Percentiles rank a stretch among this genome's conserved stretches.
phyloP scores from a whole-genome alignment of 2,113 vertebrate genomes.

The Oreocharis arfaki region DNA sequence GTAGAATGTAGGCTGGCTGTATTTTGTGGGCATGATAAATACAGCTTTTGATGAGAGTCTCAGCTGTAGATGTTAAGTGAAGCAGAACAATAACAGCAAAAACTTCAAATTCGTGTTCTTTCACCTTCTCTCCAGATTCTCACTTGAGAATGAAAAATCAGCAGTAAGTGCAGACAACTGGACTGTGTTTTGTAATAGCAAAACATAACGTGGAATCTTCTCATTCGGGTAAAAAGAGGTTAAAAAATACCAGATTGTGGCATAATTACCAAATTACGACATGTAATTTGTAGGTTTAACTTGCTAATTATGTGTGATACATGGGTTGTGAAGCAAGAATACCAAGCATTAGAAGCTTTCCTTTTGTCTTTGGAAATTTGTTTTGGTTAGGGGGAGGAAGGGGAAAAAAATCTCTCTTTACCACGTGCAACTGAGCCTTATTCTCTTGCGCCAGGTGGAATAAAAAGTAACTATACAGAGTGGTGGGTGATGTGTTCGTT shows the following conservation, averaged over 20 bases:
- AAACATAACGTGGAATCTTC: background rate
- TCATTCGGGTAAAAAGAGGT: background rate
- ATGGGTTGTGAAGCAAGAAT: slow-evolving; percentile 28
- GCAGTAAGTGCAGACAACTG: background rate
- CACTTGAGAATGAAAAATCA: background rate
- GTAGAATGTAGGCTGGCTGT: background rate
- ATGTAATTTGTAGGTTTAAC: slow-evolving; percentile 57
- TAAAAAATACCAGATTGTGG: slow-evolving; percentile 50
- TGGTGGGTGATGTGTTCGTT: background rate
- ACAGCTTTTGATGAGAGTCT: background rate
- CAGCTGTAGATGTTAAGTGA: background rate
- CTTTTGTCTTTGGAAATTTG: slow-evolving; percentile 42
- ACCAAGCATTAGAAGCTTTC: background rate
- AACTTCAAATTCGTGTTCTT: background rate
- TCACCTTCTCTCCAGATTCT: background rate
- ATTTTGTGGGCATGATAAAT: background rate
- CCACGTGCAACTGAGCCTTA: background rate
- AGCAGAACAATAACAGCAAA: background rate
- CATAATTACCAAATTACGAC: slow-evolving; percentile 47
- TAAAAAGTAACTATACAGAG: background rate
- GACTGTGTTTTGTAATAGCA: background rate
- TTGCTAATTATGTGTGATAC: slow-evolving; percentile 57
- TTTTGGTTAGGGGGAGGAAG: background rate
- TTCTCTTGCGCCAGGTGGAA: background rate
- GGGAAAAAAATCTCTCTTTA: background rate